These are phyloP conservation scores for Bathybates hornii DNA, from an alignment of 2,113 vertebrate genomes.

Conservation along the genomic window DNA sequence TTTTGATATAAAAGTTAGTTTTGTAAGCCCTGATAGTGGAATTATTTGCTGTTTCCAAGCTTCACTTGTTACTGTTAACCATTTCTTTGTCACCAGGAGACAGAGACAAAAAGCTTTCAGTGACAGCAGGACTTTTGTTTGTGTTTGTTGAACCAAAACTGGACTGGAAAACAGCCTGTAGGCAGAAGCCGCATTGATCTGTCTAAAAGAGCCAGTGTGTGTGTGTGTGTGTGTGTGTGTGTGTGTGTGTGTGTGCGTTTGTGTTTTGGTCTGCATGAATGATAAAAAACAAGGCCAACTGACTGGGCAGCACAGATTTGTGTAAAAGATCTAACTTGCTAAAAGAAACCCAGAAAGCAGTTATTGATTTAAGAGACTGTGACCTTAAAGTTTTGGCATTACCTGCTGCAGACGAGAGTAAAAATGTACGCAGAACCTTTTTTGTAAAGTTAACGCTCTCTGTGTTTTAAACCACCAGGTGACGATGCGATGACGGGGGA, in stretches of 20 bases:
- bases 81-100: neutral
- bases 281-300: neutral
- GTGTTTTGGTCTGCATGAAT: neutral
- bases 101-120: neutral
- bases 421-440: neutral
- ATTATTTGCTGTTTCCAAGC: neutral
- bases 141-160: neutral
- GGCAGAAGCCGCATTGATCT: slow-evolving; percentile 32
- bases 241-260: neutral
- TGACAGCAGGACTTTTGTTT: slow-evolving; percentile 27
- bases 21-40: neutral
- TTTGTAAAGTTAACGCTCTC: neutral
- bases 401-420: neutral
- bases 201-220: neutral
- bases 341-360: neutral
- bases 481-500: slow-evolving; percentile 97
- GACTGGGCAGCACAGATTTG: neutral
- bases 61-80: neutral
- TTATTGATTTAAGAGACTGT: neutral
- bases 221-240: neutral
- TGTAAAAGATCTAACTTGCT: neutral
- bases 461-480: slow-evolving; percentile 66
- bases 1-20: neutral
- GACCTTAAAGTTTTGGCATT: neutral
- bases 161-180: slow-evolving; percentile 34